Evolutionary conservation across 2,113 vertebrate genomes (phyloP), one percentile per base, ranked within the genome.

Genomic region (Myotis davidii): DNA sequence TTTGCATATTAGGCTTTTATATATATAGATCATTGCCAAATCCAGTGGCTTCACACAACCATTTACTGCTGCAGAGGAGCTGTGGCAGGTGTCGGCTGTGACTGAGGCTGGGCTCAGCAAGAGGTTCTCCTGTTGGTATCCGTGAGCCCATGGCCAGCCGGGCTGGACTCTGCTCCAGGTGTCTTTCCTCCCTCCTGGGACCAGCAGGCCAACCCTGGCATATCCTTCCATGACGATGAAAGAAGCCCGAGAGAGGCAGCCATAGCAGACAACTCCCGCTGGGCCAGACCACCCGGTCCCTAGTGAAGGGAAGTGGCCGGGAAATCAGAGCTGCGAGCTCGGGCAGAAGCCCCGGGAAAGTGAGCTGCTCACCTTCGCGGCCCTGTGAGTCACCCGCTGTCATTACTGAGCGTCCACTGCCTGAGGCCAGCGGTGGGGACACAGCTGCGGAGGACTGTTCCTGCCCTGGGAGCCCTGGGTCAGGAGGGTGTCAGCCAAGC

Each of bases 341-440:
- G 23, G 11, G 18, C 27, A 59, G 50, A 92, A 52, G 74, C 17
- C 56, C 59, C 25, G 14, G 65, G n/a, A 69, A 32, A 9, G 9
- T 27, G 29, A 3, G 2, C n/a, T 5, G 3, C 3, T 0, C 0
- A 3, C 67, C 37, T 9, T 1, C 0, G 1, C 2, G 23, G 34
- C n/a, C 16, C 9, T 5, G 2, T 1, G 14, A 56, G 13, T 50
- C 34, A 5, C 37, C 32, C 23, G 5, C 9, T 0, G 1, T 34
- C 10, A 18, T 45, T 11, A 29, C 0, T 8, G 52, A 50, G 4
- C 2, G 9, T 2, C 27, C 23, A 0, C 4, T 39, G 52, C 2
- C 2, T 23, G 72, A 81, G 17, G 27, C 32, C 4, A 25, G 50
- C 61, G 6, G 20, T 13, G 21, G 27, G 65, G 27, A 54, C 29